phyloP scores from a whole-genome alignment of 2,797 vertebrate genomes.

The Morus bassanus region DNA sequence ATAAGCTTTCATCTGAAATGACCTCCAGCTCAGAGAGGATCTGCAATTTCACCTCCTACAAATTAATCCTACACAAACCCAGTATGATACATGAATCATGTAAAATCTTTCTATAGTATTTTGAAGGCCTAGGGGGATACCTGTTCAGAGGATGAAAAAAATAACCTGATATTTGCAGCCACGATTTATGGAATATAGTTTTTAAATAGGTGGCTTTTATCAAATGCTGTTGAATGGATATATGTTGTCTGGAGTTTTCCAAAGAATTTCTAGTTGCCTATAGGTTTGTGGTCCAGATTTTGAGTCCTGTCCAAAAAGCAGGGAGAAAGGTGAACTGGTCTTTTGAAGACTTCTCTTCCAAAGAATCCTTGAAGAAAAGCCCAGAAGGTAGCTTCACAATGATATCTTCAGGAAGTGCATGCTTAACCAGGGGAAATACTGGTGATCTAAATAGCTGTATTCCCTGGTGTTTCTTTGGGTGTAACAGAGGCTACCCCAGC shows the following conservation, averaged over 20 bases:
- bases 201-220: slow-evolving; percentile 3
- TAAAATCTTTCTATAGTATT: slow-evolving; percentile 22
- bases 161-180: background rate
- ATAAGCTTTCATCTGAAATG: slow-evolving; percentile 7
- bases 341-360: background rate
- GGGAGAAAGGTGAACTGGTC: background rate
- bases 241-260: background rate
- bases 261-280: background rate
- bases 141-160: background rate
- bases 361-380: background rate
- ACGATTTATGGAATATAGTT: background rate
- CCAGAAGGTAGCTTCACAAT: background rate
- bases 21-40: background rate
- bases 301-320: background rate
- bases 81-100: background rate
- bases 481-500: background rate
- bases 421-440: background rate
- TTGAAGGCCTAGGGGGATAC: background rate
- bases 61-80: slow-evolving; percentile 2
- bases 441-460: background rate
- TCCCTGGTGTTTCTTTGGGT: background rate
- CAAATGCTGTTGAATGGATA: background rate
- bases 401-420: background rate
- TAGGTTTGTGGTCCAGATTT: background rate
- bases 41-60: slow-evolving; percentile 5